A percentile compares a stretch with the other conserved stretches of the same genome.
phyloP scores from a whole-genome alignment of 2,113 vertebrate genomes.

The Hippocampus guttulatus region DNA sequence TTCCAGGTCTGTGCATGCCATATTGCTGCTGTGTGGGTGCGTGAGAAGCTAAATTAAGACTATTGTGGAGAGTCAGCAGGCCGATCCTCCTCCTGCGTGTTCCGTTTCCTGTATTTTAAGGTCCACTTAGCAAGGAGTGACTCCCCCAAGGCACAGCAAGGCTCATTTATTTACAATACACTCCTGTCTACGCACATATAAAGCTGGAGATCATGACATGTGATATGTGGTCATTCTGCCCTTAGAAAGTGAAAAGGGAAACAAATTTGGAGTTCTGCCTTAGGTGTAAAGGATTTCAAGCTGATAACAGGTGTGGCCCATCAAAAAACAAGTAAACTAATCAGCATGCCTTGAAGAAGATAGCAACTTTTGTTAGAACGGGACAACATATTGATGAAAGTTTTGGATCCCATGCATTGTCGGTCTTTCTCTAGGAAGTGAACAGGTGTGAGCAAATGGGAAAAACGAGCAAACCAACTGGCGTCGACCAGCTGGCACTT shows the following conservation, averaged over 20 bases:
- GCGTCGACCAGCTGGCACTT: not conserved
- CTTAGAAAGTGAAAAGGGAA: not conserved
- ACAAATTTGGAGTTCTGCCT: not conserved
- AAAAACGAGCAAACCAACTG: not conserved
- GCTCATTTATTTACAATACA: not conserved
- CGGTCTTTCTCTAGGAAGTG: not conserved
- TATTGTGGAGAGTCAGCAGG: slow-evolving; percentile 62
- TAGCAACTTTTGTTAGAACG: not conserved
- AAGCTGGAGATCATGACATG: not conserved
- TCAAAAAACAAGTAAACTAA: not conserved
- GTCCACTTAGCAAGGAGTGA: slow-evolving; percentile 61
- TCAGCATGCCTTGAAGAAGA: not conserved
- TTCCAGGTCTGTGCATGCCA: slow-evolving; percentile 45
- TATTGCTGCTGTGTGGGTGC: slow-evolving; percentile 15
- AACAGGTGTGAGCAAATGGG: not conserved
- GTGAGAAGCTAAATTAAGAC: slow-evolving; percentile 32
- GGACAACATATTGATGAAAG: not conserved
- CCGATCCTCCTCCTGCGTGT: slow-evolving; percentile 61
- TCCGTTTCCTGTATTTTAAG: slow-evolving; percentile 69
- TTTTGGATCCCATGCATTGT: not conserved
- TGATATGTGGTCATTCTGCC: not conserved
- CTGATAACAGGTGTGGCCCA: not conserved
- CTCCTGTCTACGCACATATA: slow-evolving; percentile 2
- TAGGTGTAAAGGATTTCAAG: slow-evolving; percentile 2
- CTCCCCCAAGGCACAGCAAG: slow-evolving; percentile 51